Base-by-base conservation (phyloP, 2,113 vertebrate species). In the Colaptes auratus region DNA sequence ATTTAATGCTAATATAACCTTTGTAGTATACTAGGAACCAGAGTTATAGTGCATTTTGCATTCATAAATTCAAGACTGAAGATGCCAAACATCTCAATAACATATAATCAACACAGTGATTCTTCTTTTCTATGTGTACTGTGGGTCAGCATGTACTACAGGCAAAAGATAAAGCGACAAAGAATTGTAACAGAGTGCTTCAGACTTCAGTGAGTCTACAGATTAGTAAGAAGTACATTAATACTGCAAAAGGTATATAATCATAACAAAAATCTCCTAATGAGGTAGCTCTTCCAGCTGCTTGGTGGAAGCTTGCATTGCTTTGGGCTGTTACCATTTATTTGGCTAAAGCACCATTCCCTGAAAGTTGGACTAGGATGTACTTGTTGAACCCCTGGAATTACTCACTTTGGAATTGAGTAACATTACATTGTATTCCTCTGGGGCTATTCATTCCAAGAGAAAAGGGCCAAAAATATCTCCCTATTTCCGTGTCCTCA, bases 371-470 rank as follows among this genome's bases (percentile, higher is more conserved):
- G 55, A 76, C 30, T 10, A 73, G 31, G 55, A 81, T 86, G 64
- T 6, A 52, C 19, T 86, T 71, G 25, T 80, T 1, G 9, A 95
- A 92, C 76, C 60, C 82, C 84, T 84, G 63, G 70, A 89, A 90
- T 92, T 92, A 91, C 56, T 93, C 84, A 82, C 39, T 85, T 92
- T 69, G 65, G 89, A 94, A 58, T 50, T 89, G 65, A 93, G 42
- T 79, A 84, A 94, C 70, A 27, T 86, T 95, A 9, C 81, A 66
- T 78, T 9, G 15, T 94, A 91, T 90, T 89, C 61, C 92, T 86
- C 31, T 35, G 86, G 59, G 59, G 24, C 39, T 7, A 71, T 74
- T 72, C 46, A 55, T 83, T 95, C 19, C 42, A 71, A 82, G 89
- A 93, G 72, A 75, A 81, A 90, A 89, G 35, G 24, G 86, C 28